phyloP scores from a whole-genome alignment of 2,888 invertebrate species.

The Polyploca ridens region DNA sequence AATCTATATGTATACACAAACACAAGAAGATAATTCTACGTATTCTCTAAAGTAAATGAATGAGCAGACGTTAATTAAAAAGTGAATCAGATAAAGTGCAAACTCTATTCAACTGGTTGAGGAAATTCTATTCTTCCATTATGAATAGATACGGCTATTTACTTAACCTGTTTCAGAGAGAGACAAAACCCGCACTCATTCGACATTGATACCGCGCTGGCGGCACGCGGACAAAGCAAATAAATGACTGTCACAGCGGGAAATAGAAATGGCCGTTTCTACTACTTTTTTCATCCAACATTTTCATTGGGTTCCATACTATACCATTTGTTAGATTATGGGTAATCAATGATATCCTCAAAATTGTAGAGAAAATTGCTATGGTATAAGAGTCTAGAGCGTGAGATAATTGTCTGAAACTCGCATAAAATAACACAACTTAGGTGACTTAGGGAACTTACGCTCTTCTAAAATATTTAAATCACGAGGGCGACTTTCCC shows the following conservation, averaged over 20 bases:
- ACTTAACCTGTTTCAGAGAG: slow-evolving; percentile 72
- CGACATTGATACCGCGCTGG: slow-evolving; percentile 48
- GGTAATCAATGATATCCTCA: background rate
- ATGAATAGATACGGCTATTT: slow-evolving; percentile 71
- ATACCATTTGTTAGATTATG: background rate
- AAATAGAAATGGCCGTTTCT: slow-evolving; percentile 56
- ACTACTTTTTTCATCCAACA: slow-evolving; percentile 41
- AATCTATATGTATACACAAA: background rate
- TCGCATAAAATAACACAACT: slow-evolving; percentile 69
- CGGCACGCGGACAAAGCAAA: slow-evolving; percentile 60
- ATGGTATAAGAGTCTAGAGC: slow-evolving; percentile 42
- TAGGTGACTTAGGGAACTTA: slow-evolving; percentile 68
- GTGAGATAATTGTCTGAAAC: slow-evolving; percentile 57
- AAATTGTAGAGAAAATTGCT: background rate
- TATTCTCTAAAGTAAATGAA: slow-evolving; percentile 18
- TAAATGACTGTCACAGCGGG: slow-evolving; percentile 59
- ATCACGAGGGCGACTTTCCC: slow-evolving; percentile 75
- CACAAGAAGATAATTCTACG: background rate
- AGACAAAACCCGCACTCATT: slow-evolving; percentile 59
- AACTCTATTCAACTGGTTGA: slow-evolving; percentile 61
- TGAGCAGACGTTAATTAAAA: slow-evolving; percentile 67
- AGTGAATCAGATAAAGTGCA: slow-evolving; percentile 61
- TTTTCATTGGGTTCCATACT: slow-evolving; percentile 1
- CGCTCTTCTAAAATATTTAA: slow-evolving; percentile 78
- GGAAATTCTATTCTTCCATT: slow-evolving; percentile 61